phyloP scores from a whole-genome alignment of 2,113 vertebrate genomes.

The Prionailurus bengalensis region DNA sequence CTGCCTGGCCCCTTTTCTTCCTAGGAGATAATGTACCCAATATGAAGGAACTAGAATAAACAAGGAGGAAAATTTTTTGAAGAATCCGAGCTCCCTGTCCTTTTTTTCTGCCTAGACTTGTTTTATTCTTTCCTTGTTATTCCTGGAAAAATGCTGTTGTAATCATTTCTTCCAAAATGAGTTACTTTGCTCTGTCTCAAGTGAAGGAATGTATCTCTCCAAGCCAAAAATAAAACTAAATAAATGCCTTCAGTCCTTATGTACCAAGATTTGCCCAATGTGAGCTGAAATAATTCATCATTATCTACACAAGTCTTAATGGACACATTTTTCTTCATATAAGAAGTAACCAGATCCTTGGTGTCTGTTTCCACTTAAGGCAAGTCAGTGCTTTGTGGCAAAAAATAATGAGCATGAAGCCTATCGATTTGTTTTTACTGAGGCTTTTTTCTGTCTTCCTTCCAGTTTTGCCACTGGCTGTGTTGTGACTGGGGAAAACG shows the following conservation, averaged over 20 bases:
- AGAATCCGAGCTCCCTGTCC: conserved; percentile 51
- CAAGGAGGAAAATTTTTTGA: neutral
- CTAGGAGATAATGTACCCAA: neutral
- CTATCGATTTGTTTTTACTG: conserved; percentile 6
- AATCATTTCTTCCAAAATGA: conserved; percentile 56
- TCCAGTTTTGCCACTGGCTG: conserved; percentile 95
- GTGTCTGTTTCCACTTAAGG: conserved; percentile 18
- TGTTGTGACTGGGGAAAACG: conserved; percentile 85
- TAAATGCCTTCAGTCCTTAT: conserved; percentile 56
- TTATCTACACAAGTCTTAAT: neutral
- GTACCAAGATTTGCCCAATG: conserved; percentile 1
- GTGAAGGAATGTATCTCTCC: conserved; percentile 37
- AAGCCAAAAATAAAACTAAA: conserved; percentile 52
- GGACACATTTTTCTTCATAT: neutral
- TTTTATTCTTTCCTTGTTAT: conserved; percentile 69
- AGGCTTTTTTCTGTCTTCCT: conserved; percentile 36
- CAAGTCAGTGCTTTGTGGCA: neutral
- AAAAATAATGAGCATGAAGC: neutral
- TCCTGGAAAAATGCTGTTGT: conserved; percentile 72
- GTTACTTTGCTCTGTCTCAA: conserved; percentile 50
- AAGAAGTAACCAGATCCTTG: neutral
- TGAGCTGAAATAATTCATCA: conserved; percentile 58
- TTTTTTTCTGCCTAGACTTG: conserved; percentile 68
- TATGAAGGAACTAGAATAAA: conserved; percentile 19
- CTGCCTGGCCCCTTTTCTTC: neutral